Percentiles rank a stretch among this genome's conserved stretches.
These are phyloP conservation scores for Tragelaphus scriptus DNA, from an alignment of 2,113 vertebrate genomes.

Conservation along the genomic window DNA sequence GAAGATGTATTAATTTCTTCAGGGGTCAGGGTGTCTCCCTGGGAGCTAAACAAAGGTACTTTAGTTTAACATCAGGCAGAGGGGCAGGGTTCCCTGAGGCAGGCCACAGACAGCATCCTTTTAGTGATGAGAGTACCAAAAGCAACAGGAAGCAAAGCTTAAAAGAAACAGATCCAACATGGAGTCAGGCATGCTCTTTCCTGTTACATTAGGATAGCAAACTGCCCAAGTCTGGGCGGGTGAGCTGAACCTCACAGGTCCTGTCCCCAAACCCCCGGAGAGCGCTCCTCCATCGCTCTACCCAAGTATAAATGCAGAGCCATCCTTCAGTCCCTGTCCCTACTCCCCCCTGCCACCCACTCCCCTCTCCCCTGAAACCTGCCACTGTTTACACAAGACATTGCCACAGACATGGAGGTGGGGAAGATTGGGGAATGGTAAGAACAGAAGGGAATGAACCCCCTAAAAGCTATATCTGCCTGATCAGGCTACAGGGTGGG, in stretches of 20 bases:
- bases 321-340: background rate
- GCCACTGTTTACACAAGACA: background rate
- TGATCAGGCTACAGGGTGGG: background rate
- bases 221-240: too few species aligned
- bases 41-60: background rate
- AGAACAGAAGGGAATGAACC: background rate
- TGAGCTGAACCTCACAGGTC: background rate
- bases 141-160: background rate
- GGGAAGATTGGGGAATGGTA: background rate
- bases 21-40: background rate
- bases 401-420: background rate
- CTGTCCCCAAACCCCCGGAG: background rate
- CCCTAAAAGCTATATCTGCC: too few species aligned
- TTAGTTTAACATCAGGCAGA: background rate
- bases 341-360: background rate
- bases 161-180: background rate
- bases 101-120: background rate
- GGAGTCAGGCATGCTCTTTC: background rate
- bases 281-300: too few species aligned
- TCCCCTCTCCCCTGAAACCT: background rate
- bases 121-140: background rate
- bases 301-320: background rate
- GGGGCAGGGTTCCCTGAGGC: background rate
- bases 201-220: background rate
- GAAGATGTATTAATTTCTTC: background rate